Evolutionary conservation across 2,888 invertebrate genomes (phyloP).

Genomic region (Drosophila mettleri): DNA sequence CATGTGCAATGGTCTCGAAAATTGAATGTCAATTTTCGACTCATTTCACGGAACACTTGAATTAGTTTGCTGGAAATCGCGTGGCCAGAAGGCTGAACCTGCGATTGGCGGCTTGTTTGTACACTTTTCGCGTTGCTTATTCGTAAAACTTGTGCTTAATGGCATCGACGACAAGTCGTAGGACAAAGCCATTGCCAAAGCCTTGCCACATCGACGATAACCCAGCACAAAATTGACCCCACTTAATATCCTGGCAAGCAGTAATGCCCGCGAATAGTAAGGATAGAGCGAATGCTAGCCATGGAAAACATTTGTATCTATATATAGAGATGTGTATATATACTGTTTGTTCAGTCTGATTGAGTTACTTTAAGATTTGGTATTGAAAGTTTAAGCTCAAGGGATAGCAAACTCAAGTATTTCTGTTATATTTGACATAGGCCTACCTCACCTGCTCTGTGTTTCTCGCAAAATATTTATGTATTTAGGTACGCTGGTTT

Average conservation of each 20-base stretch:
- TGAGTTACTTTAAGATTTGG: background rate
- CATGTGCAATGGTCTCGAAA: constrained; percentile 82
- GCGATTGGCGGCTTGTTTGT: constrained; percentile 30
- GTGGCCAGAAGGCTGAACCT: constrained; percentile 8
- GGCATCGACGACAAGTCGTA: constrained; percentile 48
- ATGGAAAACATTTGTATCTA: background rate
- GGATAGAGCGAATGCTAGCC: background rate
- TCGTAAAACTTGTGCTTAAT: constrained; percentile 58
- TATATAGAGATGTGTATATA: background rate
- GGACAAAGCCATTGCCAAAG: background rate
- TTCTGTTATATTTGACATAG: too few species aligned
- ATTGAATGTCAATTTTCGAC: constrained; percentile 84
- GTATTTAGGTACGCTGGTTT: too few species aligned
- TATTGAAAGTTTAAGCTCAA: background rate
- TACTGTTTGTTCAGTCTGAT: background rate
- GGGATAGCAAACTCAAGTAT: too few species aligned
- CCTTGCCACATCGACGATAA: background rate
- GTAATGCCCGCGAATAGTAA: too few species aligned
- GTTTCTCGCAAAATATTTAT: too few species aligned
- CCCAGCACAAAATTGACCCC: background rate
- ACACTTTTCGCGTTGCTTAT: constrained; percentile 59
- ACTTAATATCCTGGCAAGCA: constrained; percentile 2
- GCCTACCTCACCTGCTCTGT: too few species aligned
- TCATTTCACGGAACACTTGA: constrained; percentile 84
- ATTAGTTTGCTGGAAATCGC: constrained; percentile 62